Evolutionary conservation across 2,113 vertebrate species (phyloP), one percentile per base, ranked within the genome.

Genomic region (Tapirus terrestris): DNA sequence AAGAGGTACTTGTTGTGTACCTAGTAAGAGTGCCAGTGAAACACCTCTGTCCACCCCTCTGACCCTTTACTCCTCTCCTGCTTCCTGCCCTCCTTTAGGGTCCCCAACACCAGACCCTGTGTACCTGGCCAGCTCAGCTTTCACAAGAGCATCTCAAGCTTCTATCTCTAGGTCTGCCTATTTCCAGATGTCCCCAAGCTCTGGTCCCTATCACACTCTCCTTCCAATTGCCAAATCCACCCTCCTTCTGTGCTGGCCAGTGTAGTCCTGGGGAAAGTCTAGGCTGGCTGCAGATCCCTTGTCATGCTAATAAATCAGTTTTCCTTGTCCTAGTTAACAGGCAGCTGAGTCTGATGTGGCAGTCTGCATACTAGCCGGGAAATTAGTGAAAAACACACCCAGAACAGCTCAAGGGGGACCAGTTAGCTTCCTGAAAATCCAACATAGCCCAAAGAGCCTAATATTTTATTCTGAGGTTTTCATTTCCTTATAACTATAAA

Each of bases 381-480:
- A 80, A 91, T 80, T n/a, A 61, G 13, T 60, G 43, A 72, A 76
- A 96, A 96, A 89, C 61, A 81, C 43, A 61, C 36, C 20, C 67
- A 84, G 65, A 80, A 92, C 39, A 79, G 23, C 82, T 91, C 21
- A 61, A 79, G 43, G 70, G 48, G 56, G 36, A 89, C 70, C 48
- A 53, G 20, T 72, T 72, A 73, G 67, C 67, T 84, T 89, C 43
- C 84, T 39, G 67, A 89, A 97, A 86, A 96, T 85, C 33, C 25
- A 92, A n/a, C 77, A 60, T 29, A 79, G 65, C 70, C n/a, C 77
- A 85, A 63, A 80, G 5, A 86, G 13, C 73, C 65, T 76, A 77
- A 36, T 56, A 43, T 76, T 93, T 94, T 95, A 82, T 89, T 86
- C 67, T n/a, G 43, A 87, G 45, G 27, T 81, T 73, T 77, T 75